Evolutionary conservation across 1,140 invertebrate species (phyloP).

Genomic region (Cydia splendana): DNA sequence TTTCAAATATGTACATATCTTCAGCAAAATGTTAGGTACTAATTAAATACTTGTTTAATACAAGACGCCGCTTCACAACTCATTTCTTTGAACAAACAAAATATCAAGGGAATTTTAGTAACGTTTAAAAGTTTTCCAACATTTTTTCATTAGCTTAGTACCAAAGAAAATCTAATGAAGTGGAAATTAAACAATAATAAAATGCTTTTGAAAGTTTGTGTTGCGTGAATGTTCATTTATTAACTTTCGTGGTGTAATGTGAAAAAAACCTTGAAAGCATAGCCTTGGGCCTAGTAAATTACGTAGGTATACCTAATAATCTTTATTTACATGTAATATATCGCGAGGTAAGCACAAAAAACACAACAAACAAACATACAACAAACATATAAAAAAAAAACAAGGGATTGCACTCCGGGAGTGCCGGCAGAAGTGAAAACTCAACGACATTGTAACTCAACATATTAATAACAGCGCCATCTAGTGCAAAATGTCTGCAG

Average conservation of each 20-base stretch:
- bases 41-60: not conserved
- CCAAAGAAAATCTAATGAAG: constrained; percentile 1
- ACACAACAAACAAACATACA: too few species aligned
- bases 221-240: not conserved
- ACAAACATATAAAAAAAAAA: too few species aligned
- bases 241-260: not conserved
- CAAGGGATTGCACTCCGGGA: too few species aligned
- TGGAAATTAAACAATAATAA: constrained; percentile 12
- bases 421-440: too few species aligned
- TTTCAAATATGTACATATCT: too few species aligned
- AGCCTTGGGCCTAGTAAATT: not conserved
- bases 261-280: not conserved
- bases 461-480: too few species aligned
- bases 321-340: too few species aligned
- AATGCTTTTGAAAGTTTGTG: not conserved
- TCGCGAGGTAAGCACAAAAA: too few species aligned
- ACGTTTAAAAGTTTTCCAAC: not conserved
- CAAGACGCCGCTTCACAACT: not conserved
- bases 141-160: constrained; percentile 11
- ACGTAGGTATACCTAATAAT: too few species aligned
- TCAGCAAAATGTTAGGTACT: too few species aligned
- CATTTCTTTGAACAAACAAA: constrained; percentile 1
- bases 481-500: too few species aligned
- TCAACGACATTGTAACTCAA: too few species aligned
- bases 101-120: constrained; percentile 2